These are phyloP conservation scores for Vanessa cardui DNA, from an alignment of 2,888 invertebrate genomes.

Conservation along the genomic window DNA sequence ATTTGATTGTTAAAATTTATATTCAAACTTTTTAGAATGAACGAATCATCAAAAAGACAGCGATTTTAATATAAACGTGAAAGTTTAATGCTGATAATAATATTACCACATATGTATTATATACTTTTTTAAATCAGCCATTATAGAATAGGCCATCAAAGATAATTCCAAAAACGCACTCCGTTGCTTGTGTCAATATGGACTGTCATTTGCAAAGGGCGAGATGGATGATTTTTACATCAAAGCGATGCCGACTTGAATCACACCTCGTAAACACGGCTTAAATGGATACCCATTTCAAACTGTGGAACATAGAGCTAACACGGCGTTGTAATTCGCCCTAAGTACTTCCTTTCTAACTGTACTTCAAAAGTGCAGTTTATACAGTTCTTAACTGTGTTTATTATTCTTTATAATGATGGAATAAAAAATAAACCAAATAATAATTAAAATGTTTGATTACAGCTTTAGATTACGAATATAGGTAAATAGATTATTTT, in stretches of 20 bases:
- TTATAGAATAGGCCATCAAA: conserved; percentile 3
- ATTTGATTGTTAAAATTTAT: too few relatives aligned
- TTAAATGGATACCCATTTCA: conserved; percentile 41
- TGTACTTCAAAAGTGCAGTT: neutral
- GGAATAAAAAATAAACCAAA: neutral
- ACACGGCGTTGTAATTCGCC: conserved; percentile 37
- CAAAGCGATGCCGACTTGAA: conserved; percentile 66
- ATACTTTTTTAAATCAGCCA: too few relatives aligned
- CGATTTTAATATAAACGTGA: too few relatives aligned
- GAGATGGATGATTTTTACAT: conserved; percentile 72
- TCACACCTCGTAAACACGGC: conserved; percentile 55
- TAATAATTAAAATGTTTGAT: too few relatives aligned
- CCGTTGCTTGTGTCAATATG: conserved; percentile 68
- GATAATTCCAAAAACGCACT: conserved; percentile 45
- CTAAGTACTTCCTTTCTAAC: conserved; percentile 29
- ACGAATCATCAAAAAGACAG: too few relatives aligned
- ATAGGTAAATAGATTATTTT: too few relatives aligned
- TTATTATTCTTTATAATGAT: neutral
- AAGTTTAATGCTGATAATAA: too few relatives aligned
- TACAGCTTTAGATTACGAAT: too few relatives aligned
- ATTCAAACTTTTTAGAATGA: too few relatives aligned
- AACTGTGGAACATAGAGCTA: conserved; percentile 33
- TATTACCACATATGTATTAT: too few relatives aligned
- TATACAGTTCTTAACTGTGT: neutral
- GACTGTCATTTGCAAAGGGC: conserved; percentile 59